Percentiles rank a stretch among this genome's conserved stretches.
Evolutionary conservation across 2,113 vertebrate species (phyloP).

Genomic region (Bos indicus): DNA sequence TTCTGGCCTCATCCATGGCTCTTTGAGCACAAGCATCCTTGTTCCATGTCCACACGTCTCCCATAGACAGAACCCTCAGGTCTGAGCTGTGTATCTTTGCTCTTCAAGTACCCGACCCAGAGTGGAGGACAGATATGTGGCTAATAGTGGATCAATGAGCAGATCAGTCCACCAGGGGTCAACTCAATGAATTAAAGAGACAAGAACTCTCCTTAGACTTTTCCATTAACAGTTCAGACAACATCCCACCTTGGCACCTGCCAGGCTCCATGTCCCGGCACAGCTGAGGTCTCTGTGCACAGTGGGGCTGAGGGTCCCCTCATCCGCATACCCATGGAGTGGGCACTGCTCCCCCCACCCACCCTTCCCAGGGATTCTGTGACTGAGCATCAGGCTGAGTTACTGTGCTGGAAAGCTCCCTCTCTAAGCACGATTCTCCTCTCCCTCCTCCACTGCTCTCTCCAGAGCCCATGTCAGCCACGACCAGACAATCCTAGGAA

Average conservation of each 20-base stretch:
- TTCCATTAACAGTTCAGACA: neutral
- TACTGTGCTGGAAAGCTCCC: neutral
- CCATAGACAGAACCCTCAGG: neutral
- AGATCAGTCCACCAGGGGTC: neutral
- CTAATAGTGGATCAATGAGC: neutral
- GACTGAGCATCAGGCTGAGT: neutral
- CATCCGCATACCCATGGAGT: fast-evolving
- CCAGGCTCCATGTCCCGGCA: neutral
- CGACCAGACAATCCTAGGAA: neutral
- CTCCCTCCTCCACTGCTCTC: neutral
- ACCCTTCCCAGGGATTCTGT: neutral
- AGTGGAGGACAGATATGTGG: neutral
- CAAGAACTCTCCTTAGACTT: neutral
- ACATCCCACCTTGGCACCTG: fast-evolving
- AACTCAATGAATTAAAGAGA: neutral
- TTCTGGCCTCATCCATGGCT: neutral
- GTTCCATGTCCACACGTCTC: fast-evolving
- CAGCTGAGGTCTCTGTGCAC: neutral
- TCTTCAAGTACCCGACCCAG: neutral
- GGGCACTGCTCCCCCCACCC: fast-evolving
- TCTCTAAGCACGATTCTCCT: neutral
- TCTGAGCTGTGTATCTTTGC: neutral
- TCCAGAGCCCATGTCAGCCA: neutral
- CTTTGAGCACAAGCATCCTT: neutral
- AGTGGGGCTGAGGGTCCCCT: neutral